phyloP scores from a whole-genome alignment of 2,113 vertebrate species.

The Gorsachius goisagi region DNA sequence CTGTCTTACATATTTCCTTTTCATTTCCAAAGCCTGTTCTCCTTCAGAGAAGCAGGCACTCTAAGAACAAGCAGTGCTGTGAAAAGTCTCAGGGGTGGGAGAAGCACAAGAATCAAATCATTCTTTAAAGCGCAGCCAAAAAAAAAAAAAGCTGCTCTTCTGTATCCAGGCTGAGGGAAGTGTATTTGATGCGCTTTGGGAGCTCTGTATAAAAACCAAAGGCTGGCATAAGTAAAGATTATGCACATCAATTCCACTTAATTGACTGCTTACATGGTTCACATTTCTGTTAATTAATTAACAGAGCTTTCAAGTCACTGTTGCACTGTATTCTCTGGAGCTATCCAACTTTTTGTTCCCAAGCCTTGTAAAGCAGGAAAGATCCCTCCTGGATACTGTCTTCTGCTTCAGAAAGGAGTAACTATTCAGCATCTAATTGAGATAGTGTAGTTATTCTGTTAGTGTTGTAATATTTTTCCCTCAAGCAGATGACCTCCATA shows the following conservation, averaged over 20 bases:
- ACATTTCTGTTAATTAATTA: constrained; percentile 60
- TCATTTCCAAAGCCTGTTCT: background rate
- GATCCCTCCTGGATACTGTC: background rate
- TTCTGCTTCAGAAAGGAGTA: background rate
- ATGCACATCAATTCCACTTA: constrained; percentile 44
- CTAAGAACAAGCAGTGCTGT: background rate
- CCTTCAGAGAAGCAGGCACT: background rate
- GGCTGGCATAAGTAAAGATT: background rate
- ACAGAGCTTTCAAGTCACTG: constrained; percentile 33
- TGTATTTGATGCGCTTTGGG: background rate
- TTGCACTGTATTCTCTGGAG: background rate
- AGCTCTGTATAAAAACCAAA: constrained; percentile 17
- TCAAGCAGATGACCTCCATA: constrained; percentile 10
- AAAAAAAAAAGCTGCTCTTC: background rate
- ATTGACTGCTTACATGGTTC: constrained; percentile 53
- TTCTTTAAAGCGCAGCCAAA: background rate
- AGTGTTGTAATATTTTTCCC: constrained; percentile 34
- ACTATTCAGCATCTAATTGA: background rate
- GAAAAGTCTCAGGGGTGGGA: background rate
- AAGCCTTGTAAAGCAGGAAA: background rate
- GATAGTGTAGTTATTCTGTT: constrained; percentile 4
- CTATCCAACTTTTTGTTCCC: background rate
- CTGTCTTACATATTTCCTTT: background rate
- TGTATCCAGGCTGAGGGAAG: background rate
- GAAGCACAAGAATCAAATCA: background rate